phyloP scores from a whole-genome alignment of 2,797 vertebrate species.

The Thripadectes ignobilis region DNA sequence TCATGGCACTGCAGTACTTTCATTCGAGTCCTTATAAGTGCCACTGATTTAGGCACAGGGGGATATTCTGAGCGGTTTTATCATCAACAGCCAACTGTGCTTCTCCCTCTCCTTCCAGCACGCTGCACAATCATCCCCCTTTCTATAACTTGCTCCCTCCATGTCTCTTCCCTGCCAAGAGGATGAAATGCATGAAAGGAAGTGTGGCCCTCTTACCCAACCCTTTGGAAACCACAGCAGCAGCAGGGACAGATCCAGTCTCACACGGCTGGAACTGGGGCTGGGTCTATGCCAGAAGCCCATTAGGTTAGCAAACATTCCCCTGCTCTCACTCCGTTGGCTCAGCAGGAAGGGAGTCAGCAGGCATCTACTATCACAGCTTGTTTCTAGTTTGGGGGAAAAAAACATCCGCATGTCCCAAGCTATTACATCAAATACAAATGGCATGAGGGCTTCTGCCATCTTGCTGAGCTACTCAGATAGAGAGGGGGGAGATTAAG shows the following conservation, averaged over 20 bases:
- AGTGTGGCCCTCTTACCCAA: neutral
- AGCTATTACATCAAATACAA: neutral
- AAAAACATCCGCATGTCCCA: neutral
- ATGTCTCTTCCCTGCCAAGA: neutral
- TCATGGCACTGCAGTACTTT: conserved; percentile 4
- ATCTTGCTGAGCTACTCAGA: neutral
- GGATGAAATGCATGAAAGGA: neutral
- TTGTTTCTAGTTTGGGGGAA: neutral
- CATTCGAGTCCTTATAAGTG: neutral
- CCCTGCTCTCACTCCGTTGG: neutral
- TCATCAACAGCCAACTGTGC: neutral
- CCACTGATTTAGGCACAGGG: neutral
- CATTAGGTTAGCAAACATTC: neutral
- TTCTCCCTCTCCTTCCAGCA: neutral
- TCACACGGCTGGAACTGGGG: neutral
- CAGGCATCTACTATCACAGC: conserved; percentile 19
- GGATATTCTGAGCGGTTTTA: neutral
- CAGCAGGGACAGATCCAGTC: neutral
- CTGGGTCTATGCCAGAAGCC: neutral
- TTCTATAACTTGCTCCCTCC: neutral
- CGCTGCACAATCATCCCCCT: neutral
- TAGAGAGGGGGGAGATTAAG: neutral
- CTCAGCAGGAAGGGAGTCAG: neutral
- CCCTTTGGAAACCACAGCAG: neutral
- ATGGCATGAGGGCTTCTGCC: neutral